Evolutionary conservation across 2,888 invertebrate genomes (phyloP), one percentile per base, ranked within the genome.

Genomic region (Sinelater perroti): DNA sequence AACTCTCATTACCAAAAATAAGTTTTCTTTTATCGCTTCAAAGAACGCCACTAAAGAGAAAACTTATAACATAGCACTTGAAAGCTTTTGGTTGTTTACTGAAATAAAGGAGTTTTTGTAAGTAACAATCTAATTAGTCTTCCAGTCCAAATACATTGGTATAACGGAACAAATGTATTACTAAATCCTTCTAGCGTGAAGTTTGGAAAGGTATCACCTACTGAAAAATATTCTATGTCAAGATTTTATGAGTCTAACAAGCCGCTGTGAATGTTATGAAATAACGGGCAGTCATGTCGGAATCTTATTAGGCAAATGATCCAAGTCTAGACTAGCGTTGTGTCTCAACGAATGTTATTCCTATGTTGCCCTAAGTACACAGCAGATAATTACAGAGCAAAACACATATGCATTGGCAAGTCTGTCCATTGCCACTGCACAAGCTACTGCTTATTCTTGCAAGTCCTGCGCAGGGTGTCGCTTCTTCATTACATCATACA

Each of bases 401-500:
- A 13, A 44, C 26, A 30, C 16, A 26, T 16, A 44, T 24, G 16
- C 11, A 24, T 44, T 3, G 16, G 20, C 11, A 38, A 21, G 24
- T 5, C 1, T 38, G 10, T 2, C 26, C 11, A 16, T 20, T 24
- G 40, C 24, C 24, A 20, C 40, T 24, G 40, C 8, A 24, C 20
- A 24, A 35, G n/a, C 35, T 47, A 52, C 47, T 52, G 46, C 47
- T 58, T 56, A 33, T 44, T 26, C 40, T 52, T 60, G 26, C 35
- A 33, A 36, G 31, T 30, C 61, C 81, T 76, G 68, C 80, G 78
- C 55, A 83, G 77, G 62, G 81, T 82, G 64, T 80, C 78, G 73
- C 30, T 60, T 44, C 20, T 44, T 20, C 82, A 85, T 84, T 72
- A 95, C 91, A 82, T 90, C 91, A 78, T 95, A 97, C 72, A 95